phyloP scores from a whole-genome alignment of 2,797 vertebrate genomes.

The Cryptoprocta ferox region DNA sequence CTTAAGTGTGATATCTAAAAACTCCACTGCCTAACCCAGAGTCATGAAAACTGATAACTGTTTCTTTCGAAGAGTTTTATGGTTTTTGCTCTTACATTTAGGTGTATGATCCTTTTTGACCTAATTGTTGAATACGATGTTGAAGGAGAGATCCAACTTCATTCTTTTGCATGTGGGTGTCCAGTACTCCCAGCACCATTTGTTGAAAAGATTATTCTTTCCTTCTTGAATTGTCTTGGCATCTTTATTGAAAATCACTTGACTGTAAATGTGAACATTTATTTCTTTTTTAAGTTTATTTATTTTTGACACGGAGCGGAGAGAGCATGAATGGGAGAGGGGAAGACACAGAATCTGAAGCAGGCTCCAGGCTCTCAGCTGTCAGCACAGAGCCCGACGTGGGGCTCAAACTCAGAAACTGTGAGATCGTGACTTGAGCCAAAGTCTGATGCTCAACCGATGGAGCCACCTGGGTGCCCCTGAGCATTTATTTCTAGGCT shows the following conservation, averaged over 20 bases:
- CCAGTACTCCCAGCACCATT: neutral
- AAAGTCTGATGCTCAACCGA: fast-evolving
- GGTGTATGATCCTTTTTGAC: neutral
- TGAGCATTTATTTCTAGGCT: neutral
- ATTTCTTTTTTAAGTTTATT: too few species aligned
- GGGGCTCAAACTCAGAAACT: too few species aligned
- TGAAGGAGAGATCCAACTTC: too few species aligned
- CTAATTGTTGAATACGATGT: neutral
- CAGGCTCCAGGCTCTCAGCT: too few species aligned
- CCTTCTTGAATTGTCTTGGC: neutral
- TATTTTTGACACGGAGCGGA: too few species aligned
- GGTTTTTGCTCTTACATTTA: neutral
- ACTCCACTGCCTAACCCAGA: neutral
- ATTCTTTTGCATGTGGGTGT: neutral
- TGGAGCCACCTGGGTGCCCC: too few species aligned
- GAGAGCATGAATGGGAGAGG: too few species aligned
- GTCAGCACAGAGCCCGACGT: too few species aligned
- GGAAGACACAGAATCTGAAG: too few species aligned
- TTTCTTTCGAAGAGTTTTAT: neutral
- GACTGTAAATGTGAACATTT: neutral
- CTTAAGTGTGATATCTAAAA: neutral
- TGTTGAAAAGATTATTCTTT: neutral
- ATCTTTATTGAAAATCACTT: neutral
- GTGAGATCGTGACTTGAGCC: too few species aligned
- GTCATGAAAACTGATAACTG: neutral